These are phyloP conservation scores for Chondrilla cf. caribensis DNA, from an alignment of 37 sponge, comb jelly and placozoan genomes.

Conservation along the genomic window DNA sequence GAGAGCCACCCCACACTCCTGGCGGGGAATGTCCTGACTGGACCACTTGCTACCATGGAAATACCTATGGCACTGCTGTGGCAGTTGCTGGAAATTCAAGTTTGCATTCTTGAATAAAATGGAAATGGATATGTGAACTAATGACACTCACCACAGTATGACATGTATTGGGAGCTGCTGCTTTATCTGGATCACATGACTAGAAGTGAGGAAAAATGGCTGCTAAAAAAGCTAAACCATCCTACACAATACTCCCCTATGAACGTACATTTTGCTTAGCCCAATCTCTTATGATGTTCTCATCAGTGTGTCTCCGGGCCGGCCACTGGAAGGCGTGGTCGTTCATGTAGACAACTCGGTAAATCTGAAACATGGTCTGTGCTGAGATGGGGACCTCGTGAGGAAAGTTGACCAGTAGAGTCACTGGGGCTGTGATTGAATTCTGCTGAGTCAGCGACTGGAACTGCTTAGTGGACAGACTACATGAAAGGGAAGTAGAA, in stretches of 20 bases:
- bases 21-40: neutral
- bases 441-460: constrained; percentile 35
- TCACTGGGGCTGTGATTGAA: constrained; percentile 33
- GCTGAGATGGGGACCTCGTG: constrained; percentile 9
- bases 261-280: neutral
- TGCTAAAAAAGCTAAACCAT: too few relatives aligned
- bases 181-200: constrained; percentile 5
- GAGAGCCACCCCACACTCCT: constrained; percentile 39
- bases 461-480: constrained; percentile 27
- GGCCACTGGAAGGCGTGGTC: constrained; percentile 20
- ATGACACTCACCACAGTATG: constrained; percentile 18
- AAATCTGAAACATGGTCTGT: constrained; percentile 14
- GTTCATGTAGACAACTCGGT: neutral
- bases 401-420: constrained; percentile 29
- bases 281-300: constrained; percentile 15
- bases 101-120: neutral
- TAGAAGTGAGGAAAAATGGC: neutral
- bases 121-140: neutral
- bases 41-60: constrained; percentile 21
- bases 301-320: constrained; percentile 13
- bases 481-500: neutral
- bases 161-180: constrained; percentile 12
- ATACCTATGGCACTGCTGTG: constrained; percentile 11
- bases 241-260: too few relatives aligned
- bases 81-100: neutral